Conservation (phyloP, 2,113 vertebrate genomes). For the Lepisosteus oculatus region DNA sequence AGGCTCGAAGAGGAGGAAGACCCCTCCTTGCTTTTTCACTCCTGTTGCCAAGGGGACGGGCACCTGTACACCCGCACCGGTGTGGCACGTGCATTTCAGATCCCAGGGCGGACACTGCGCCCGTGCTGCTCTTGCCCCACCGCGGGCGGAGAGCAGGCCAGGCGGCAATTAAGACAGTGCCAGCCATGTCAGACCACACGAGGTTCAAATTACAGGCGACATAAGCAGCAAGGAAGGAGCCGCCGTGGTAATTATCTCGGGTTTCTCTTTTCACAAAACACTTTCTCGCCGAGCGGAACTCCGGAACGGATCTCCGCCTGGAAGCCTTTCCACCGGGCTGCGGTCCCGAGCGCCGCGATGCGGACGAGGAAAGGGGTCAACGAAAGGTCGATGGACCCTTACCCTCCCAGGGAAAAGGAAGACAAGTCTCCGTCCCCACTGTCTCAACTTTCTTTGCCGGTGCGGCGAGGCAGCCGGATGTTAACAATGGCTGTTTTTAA, state of each 20-base stretch:
- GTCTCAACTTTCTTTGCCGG: constrained; percentile 22
- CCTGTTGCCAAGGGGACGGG: no score
- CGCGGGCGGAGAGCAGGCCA: constrained; percentile 30
- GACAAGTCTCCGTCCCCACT: constrained; percentile 7
- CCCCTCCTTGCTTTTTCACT: no score
- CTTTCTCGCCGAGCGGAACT: constrained; percentile 36
- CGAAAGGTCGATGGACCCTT: constrained; percentile 20
- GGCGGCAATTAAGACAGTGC: constrained; percentile 24
- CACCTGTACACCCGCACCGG: no score
- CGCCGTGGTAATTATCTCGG: constrained; percentile 47
- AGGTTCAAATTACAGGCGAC: constrained; percentile 57
- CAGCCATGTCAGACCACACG: constrained; percentile 50
- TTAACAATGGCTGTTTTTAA: constrained; percentile 49
- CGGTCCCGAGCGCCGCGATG: constrained; percentile 17
- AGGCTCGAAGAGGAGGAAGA: no score
- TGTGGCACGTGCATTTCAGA: no score
- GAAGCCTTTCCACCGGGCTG: constrained; percentile 19
- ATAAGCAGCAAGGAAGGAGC: constrained; percentile 24
- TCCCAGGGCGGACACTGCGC: no score
- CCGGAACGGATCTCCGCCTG: constrained; percentile 38
- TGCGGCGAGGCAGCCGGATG: no score
- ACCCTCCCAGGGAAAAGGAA: background rate
- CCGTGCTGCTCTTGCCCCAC: no score
- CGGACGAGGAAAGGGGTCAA: constrained; percentile 4
- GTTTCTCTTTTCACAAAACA: constrained; percentile 53